Percentiles rank a stretch among this genome's conserved stretches.
Evolutionary conservation across 2,888 invertebrate species (phyloP).

Genomic region (Tetranychus piercei): DNA sequence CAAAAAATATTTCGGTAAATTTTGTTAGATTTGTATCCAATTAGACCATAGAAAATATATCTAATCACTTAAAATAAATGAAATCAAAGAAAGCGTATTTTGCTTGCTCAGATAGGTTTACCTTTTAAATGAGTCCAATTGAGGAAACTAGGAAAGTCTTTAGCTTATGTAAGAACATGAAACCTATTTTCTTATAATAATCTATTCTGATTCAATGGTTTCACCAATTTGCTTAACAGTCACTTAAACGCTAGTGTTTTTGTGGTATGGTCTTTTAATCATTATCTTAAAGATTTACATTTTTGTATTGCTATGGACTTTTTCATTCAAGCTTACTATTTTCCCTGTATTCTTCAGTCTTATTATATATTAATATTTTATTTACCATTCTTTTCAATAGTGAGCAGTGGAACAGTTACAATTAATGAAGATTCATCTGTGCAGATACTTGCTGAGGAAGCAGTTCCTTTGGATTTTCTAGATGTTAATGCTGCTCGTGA

Average conservation of each 20-base stretch:
- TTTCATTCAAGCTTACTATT: neutral
- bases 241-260: too few relatives aligned
- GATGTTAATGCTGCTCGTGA: conserved; percentile 63
- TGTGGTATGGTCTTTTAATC: neutral
- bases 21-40: conserved; percentile 8
- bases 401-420: conserved; percentile 85
- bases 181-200: neutral
- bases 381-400: conserved; percentile 33
- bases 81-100: neutral
- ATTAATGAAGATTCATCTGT: conserved; percentile 84
- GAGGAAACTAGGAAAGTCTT: neutral
- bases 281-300: neutral
- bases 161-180: neutral
- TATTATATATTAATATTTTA: conserved; percentile 5
- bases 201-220: neutral
- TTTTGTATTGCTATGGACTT: neutral
- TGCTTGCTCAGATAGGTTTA: too few relatives aligned
- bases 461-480: conserved; percentile 60
- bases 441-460: conserved; percentile 89
- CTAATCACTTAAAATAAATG: neutral
- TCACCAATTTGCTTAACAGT: too few relatives aligned
- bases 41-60: neutral
- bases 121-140: neutral
- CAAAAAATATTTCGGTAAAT: conserved; percentile 55
- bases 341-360: neutral